These are phyloP conservation scores for Heteronetta atricapilla DNA, from an alignment of 2,113 vertebrate genomes.

Conservation along the genomic window DNA sequence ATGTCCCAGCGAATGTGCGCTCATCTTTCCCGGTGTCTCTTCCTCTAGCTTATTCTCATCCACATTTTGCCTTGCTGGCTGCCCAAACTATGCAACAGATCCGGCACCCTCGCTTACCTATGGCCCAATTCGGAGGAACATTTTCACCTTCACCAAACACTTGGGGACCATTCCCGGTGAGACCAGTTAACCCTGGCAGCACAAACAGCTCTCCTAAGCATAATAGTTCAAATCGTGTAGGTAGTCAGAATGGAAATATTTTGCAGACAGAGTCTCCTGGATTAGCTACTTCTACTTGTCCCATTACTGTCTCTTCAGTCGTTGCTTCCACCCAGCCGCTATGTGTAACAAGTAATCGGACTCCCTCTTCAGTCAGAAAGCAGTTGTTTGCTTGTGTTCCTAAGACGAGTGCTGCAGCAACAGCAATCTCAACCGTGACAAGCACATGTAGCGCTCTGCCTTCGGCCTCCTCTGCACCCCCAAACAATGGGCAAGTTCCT, in stretches of 20 bases:
- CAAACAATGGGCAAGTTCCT: slow-evolving; percentile 75
- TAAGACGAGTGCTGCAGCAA: slow-evolving; percentile 80
- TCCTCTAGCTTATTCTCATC: slow-evolving; percentile 94
- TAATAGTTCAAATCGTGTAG: slow-evolving; percentile 79
- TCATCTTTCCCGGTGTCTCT: slow-evolving; percentile 94
- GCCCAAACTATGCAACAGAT: slow-evolving; percentile 99
- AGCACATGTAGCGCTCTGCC: slow-evolving; percentile 78
- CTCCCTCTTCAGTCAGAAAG: slow-evolving; percentile 92
- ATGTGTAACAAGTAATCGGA: slow-evolving; percentile 79
- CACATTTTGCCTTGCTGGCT: slow-evolving; percentile 94
- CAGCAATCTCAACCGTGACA: slow-evolving; percentile 78
- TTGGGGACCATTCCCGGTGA: slow-evolving; percentile 98
- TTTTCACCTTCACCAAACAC: slow-evolving; percentile 94
- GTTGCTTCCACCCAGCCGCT: slow-evolving; percentile 76
- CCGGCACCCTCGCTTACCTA: slow-evolving; percentile 95
- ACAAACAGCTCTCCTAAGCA: slow-evolving; percentile 96
- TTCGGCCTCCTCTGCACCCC: slow-evolving; percentile 72
- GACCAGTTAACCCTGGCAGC: slow-evolving; percentile 94
- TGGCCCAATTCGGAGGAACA: slow-evolving; percentile 97
- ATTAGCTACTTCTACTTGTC: slow-evolving; percentile 75
- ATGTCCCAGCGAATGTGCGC: slow-evolving; percentile 88
- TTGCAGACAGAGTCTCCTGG: slow-evolving; percentile 75
- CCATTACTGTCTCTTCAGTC: slow-evolving; percentile 78
- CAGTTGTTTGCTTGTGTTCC: slow-evolving; percentile 90
- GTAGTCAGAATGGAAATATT: slow-evolving; percentile 76